A percentile compares a stretch with the other conserved stretches of the same genome.
phyloP scores from a whole-genome alignment of 2,888 invertebrate species.

The Minunthozetes semirufus region DNA sequence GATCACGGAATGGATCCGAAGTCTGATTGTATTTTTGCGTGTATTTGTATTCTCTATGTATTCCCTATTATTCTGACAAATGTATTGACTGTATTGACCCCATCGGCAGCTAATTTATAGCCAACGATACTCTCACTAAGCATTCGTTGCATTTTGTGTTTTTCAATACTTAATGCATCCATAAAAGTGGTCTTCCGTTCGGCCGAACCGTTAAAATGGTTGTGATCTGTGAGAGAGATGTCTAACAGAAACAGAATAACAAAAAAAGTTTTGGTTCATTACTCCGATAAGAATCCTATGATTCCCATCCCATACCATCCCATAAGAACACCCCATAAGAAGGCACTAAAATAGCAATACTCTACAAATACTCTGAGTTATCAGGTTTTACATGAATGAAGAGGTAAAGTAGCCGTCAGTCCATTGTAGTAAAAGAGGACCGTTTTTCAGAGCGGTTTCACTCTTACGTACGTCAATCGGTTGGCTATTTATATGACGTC shows the following conservation, averaged over 20 bases:
- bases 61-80: slow-evolving; percentile 23
- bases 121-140: slow-evolving; percentile 3
- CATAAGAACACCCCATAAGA: slow-evolving; percentile 8
- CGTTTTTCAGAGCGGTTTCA: slow-evolving; percentile 2
- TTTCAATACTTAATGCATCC: not conserved
- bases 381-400: slow-evolving; percentile 24
- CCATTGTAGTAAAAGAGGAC: slow-evolving; percentile 23
- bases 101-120: slow-evolving; percentile 23
- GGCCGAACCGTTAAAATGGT: slow-evolving; percentile 11
- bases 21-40: slow-evolving; percentile 23
- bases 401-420: slow-evolving; percentile 1
- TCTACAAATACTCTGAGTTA: not conserved
- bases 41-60: too few relatives aligned
- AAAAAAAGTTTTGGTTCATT: slow-evolving; percentile 25
- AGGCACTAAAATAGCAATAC: slow-evolving; percentile 21
- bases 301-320: not conserved
- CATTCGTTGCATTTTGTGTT: not conserved
- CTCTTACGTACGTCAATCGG: slow-evolving; percentile 12
- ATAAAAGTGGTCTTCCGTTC: slow-evolving; percentile 18
- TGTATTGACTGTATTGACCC: slow-evolving; percentile 7
- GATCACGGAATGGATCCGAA: not conserved
- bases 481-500: slow-evolving; percentile 1
- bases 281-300: not conserved
- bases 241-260: not conserved
- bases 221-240: slow-evolving; percentile 6